A percentile compares a stretch with the other conserved stretches of the same genome.
phyloP scores from a whole-genome alignment of 1,140 invertebrate species.

The Drosophila fuyamai region DNA sequence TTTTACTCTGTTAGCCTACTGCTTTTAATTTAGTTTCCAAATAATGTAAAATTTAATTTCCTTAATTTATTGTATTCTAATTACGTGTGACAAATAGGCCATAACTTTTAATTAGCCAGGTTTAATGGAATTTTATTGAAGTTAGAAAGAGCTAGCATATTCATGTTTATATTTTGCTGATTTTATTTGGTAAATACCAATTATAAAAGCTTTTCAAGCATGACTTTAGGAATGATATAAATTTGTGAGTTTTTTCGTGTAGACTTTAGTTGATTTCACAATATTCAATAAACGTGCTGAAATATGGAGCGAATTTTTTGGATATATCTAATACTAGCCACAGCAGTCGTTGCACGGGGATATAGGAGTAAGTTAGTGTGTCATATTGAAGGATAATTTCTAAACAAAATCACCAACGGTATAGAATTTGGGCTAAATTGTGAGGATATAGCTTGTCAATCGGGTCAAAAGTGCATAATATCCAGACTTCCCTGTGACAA shows the following conservation, averaged over 20 bases:
- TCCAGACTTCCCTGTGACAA: conserved; percentile 30
- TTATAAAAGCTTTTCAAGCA: conserved; percentile 24
- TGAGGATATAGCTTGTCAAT: conserved; percentile 43
- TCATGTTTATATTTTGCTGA: neutral
- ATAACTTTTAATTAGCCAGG: conserved; percentile 1
- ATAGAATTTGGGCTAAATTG: conserved; percentile 55
- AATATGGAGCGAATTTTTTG: conserved; percentile 12
- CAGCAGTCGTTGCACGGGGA: neutral
- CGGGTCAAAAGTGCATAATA: conserved; percentile 31
- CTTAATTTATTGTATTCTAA: neutral
- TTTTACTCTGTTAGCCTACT: conserved; percentile 4
- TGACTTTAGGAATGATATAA: conserved; percentile 28
- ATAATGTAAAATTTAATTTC: neutral
- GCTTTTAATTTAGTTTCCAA: neutral
- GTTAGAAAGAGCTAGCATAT: neutral
- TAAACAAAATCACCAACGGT: neutral
- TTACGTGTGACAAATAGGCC: conserved; percentile 1
- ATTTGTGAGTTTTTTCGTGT: neutral
- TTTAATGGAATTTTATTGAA: neutral
- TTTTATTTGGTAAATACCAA: conserved; percentile 32
- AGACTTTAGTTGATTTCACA: conserved; percentile 22
- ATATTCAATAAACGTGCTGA: neutral
- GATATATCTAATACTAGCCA: conserved; percentile 10
- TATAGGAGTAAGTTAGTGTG: conserved; percentile 40
- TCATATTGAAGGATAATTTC: neutral